phyloP scores from a whole-genome alignment of 2,113 vertebrate species.

The Centropristis striata region DNA sequence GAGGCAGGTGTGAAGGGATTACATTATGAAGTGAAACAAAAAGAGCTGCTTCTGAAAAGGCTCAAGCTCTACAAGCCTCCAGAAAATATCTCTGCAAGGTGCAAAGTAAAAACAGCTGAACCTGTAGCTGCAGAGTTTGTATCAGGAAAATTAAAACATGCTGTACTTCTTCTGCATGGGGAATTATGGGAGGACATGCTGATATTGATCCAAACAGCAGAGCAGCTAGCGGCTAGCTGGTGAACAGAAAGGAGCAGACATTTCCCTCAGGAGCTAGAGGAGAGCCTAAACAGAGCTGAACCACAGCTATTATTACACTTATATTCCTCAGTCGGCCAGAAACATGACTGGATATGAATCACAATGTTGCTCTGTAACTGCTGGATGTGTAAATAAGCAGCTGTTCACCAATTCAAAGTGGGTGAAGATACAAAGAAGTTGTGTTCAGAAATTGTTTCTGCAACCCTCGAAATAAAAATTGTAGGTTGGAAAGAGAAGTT shows the following conservation, averaged over 20 bases:
- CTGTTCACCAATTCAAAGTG: neutral
- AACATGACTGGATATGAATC: neutral
- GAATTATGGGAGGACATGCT: slow-evolving; percentile 6
- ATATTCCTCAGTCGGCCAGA: neutral
- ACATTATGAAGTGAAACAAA: slow-evolving; percentile 42
- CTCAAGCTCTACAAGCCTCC: neutral
- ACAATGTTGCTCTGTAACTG: neutral
- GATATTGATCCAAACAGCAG: neutral
- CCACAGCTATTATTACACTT: neutral
- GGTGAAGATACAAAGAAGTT: neutral
- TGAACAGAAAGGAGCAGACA: neutral
- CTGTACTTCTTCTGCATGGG: neutral
- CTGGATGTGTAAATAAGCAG: neutral
- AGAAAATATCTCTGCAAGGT: slow-evolving; percentile 3
- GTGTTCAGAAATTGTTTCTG: neutral
- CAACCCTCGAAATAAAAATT: neutral
- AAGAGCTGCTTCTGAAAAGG: slow-evolving; percentile 18
- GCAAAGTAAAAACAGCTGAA: slow-evolving; percentile 1
- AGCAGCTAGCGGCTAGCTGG: neutral
- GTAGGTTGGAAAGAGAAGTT: too few species aligned
- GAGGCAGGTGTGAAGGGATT: slow-evolving; percentile 53
- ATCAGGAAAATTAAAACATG: neutral
- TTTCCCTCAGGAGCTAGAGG: neutral
- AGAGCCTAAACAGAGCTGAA: neutral
- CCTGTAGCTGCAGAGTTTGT: neutral